phyloP scores from a whole-genome alignment of 2,113 vertebrate genomes.

The Blennius ocellaris region DNA sequence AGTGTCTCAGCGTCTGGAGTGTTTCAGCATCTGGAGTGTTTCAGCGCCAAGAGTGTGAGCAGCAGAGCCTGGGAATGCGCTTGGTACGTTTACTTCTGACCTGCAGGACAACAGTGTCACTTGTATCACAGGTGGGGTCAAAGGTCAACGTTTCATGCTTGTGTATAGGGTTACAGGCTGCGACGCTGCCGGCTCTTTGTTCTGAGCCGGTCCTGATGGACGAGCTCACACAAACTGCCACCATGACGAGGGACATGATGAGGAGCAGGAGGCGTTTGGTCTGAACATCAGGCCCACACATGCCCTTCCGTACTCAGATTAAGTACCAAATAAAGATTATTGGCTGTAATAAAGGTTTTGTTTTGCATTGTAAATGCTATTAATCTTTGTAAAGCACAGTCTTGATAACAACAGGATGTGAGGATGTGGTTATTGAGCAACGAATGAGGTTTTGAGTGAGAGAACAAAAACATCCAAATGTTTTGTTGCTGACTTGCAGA shows the following conservation, averaged over 20 bases:
- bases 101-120: slow-evolving; percentile 68
- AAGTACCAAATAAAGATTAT: slow-evolving; percentile 36
- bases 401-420: slow-evolving; percentile 29
- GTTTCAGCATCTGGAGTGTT: slow-evolving; percentile 31
- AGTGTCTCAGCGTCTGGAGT: too few species aligned
- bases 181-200: slow-evolving; percentile 67
- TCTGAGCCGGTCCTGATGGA: slow-evolving; percentile 60
- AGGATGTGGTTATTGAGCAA: slow-evolving; percentile 47
- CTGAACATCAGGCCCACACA: slow-evolving; percentile 18
- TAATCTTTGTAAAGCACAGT: slow-evolving; percentile 28
- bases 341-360: slow-evolving; percentile 21
- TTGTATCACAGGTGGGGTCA: slow-evolving; percentile 69
- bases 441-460: slow-evolving; percentile 27
- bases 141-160: slow-evolving; percentile 69
- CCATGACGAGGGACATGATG: slow-evolving; percentile 62
- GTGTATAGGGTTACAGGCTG: slow-evolving; percentile 72
- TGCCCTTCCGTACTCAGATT: background rate
- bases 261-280: slow-evolving; percentile 47
- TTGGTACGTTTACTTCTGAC: slow-evolving; percentile 51
- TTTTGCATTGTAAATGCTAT: slow-evolving; percentile 25
- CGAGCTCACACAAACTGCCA: slow-evolving; percentile 46
- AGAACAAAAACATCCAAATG: background rate
- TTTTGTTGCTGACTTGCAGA: too few species aligned
- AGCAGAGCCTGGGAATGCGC: slow-evolving; percentile 19
- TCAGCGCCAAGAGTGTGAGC: slow-evolving; percentile 4